Evolutionary conservation across 2,113 vertebrate genomes (phyloP).

Genomic region (Podilymbus podiceps): DNA sequence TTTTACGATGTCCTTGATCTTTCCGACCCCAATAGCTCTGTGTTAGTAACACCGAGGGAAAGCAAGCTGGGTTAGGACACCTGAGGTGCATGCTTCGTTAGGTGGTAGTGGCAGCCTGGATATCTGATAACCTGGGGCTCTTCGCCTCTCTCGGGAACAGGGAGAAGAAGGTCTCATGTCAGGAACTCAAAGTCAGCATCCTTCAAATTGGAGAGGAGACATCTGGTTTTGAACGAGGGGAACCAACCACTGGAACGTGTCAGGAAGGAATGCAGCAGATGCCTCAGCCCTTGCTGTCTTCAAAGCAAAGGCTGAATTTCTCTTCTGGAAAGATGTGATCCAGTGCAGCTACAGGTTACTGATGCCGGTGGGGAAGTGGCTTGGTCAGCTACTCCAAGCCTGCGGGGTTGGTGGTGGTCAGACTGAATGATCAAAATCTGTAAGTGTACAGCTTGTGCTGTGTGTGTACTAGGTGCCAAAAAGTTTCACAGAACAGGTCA

Average conservation of each 20-base stretch:
- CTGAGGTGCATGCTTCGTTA: fast-evolving
- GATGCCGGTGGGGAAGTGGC: background rate
- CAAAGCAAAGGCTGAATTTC: constrained; percentile 8
- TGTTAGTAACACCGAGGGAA: background rate
- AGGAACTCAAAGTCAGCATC: background rate
- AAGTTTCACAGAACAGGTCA: background rate
- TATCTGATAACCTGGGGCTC: background rate
- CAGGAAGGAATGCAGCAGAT: background rate
- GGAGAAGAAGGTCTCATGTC: background rate
- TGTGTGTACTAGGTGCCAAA: background rate
- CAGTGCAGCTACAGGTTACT: fast-evolving
- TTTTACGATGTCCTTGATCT: background rate
- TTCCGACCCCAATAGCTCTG: background rate
- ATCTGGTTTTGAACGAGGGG: constrained; percentile 10
- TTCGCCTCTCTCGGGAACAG: background rate
- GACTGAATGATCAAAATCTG: background rate
- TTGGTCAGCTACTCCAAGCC: background rate
- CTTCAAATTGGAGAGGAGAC: background rate
- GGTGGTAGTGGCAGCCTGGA: background rate
- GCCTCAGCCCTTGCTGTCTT: background rate
- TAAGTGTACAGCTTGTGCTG: background rate
- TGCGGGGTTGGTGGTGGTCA: fast-evolving
- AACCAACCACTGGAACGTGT: background rate
- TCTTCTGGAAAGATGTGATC: background rate
- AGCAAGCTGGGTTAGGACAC: background rate